A percentile compares a stretch with the other conserved stretches of the same genome.
These are phyloP conservation scores for Sipha maydis DNA, from an alignment of 2,888 invertebrate genomes.

Conservation along the genomic window DNA sequence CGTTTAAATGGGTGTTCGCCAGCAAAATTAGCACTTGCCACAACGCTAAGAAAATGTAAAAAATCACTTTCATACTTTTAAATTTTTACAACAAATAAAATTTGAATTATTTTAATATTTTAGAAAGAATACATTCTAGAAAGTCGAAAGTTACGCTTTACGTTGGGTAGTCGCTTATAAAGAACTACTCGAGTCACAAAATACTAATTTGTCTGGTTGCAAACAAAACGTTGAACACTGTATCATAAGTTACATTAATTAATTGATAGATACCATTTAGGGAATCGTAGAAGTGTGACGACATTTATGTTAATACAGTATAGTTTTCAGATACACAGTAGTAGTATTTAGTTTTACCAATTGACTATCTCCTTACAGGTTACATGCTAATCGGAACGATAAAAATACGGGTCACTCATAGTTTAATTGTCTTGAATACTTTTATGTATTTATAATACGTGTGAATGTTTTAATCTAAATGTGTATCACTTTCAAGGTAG, in stretches of 20 bases:
- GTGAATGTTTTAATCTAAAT: background rate
- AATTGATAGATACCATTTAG: background rate
- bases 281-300: constrained; percentile 24
- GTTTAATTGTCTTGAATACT: background rate
- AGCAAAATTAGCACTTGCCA: background rate
- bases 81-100: background rate
- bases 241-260: background rate
- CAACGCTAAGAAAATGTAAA: background rate
- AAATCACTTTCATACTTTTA: constrained; percentile 1
- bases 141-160: background rate
- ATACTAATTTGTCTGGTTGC: background rate
- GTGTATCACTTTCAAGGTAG: background rate
- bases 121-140: background rate
- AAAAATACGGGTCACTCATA: background rate
- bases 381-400: constrained; percentile 30
- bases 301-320: background rate
- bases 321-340: background rate
- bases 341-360: background rate
- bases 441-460: background rate
- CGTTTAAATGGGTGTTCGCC: background rate
- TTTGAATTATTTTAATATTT: background rate
- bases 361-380: background rate
- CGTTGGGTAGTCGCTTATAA: background rate
- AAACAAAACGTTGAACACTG: background rate
- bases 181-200: background rate